phyloP scores from a whole-genome alignment of 2,888 invertebrate species.

The Tromatobia lineatoria region DNA sequence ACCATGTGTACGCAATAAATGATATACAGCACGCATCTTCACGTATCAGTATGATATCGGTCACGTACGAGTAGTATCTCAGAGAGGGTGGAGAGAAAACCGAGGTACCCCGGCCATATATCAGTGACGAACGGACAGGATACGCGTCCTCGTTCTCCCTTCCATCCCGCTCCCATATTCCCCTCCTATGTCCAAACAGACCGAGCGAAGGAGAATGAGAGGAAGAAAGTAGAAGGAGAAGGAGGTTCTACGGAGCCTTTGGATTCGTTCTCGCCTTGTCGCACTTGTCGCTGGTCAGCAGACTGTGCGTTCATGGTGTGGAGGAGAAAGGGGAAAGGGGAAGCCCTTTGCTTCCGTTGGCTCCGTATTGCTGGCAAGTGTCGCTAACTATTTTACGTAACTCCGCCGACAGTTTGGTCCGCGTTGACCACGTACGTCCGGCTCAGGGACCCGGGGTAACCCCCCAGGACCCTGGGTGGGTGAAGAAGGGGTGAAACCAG shows the following conservation, averaged over 20 bases:
- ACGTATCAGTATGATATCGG: conserved; percentile 78
- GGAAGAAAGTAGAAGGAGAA: not conserved
- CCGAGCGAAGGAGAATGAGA: conserved; percentile 1
- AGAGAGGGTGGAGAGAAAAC: conserved; percentile 72
- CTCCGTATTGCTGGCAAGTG: conserved; percentile 79
- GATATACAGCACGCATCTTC: conserved; percentile 62
- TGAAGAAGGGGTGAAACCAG: conserved; percentile 62
- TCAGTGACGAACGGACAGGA: conserved; percentile 82
- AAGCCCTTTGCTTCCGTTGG: conserved; percentile 49
- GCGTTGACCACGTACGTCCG: conserved; percentile 85
- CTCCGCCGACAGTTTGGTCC: conserved; percentile 85
- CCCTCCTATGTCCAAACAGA: conserved; percentile 21
- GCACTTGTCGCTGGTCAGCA: conserved; percentile 48
- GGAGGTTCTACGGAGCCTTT: not conserved
- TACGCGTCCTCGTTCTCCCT: conserved; percentile 67
- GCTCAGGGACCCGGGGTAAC: conserved; percentile 79
- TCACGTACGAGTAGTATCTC: conserved; percentile 83
- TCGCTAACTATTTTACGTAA: conserved; percentile 86
- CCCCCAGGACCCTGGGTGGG: conserved; percentile 45
- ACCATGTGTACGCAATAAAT: conserved; percentile 54
- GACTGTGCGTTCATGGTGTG: conserved; percentile 28
- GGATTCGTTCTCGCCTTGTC: conserved; percentile 54
- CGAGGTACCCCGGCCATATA: conserved; percentile 80
- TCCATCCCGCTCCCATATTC: conserved; percentile 52
- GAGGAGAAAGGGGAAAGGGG: conserved; percentile 60